These are phyloP conservation scores for Abrostola tripartita DNA, from an alignment of 2,888 invertebrate species.

Conservation along the genomic window DNA sequence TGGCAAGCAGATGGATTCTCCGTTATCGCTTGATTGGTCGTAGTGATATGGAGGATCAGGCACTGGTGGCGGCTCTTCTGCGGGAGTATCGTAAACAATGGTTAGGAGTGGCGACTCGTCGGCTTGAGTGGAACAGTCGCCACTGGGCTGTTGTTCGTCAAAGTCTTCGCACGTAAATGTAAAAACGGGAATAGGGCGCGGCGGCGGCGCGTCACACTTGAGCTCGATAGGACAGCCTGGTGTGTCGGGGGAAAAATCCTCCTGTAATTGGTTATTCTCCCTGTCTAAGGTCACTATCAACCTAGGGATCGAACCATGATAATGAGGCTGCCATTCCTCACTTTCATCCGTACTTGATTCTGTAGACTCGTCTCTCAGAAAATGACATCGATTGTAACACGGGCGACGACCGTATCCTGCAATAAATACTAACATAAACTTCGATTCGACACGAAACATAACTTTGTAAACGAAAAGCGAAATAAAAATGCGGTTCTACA, in stretches of 20 bases:
- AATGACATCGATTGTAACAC: conserved; percentile 71
- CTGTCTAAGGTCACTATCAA: conserved; percentile 81
- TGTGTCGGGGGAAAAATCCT: conserved; percentile 79
- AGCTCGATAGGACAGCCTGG: conserved; percentile 79
- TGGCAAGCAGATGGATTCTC: conserved; percentile 73
- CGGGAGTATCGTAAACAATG: conserved; percentile 40
- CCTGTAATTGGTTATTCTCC: conserved; percentile 78
- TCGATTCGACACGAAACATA: conserved; percentile 29
- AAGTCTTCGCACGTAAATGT: conserved; percentile 84
- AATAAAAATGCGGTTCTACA: conserved; percentile 34
- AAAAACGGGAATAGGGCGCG: conserved; percentile 78
- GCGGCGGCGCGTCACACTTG: conserved; percentile 55
- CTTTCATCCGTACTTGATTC: conserved; percentile 84
- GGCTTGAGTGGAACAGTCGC: conserved; percentile 58
- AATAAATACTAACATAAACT: conserved; percentile 65
- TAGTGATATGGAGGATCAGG: conserved; percentile 70
- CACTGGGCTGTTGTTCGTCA: conserved; percentile 68
- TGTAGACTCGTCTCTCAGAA: conserved; percentile 76
- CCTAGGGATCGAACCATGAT: conserved; percentile 81
- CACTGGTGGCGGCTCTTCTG: conserved; percentile 67
- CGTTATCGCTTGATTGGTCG: conserved; percentile 75
- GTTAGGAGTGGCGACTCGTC: conserved; percentile 57
- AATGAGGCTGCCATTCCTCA: conserved; percentile 74
- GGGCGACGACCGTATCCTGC: conserved; percentile 79
- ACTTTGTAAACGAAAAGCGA: conserved; percentile 40